A percentile compares a stretch with the other conserved stretches of the same genome.
These are phyloP conservation scores for Drosophila nasuta DNA, from an alignment of 1,140 invertebrate genomes.

Conservation along the genomic window DNA sequence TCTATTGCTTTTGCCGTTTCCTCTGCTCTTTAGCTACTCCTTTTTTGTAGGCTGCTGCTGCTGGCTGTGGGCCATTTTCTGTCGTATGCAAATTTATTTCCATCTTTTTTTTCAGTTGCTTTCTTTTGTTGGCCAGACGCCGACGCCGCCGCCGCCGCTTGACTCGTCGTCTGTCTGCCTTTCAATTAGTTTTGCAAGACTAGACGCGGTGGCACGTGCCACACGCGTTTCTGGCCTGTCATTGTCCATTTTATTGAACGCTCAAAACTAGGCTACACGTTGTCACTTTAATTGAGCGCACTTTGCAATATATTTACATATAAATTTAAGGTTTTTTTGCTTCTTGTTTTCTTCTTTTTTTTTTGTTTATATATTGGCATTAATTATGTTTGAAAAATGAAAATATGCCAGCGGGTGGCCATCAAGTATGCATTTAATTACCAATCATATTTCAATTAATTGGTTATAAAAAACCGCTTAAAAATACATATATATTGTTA, in stretches of 20 bases:
- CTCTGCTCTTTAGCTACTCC: conserved; percentile 15
- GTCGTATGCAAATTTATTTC: conserved; percentile 68
- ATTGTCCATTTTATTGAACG: conserved; percentile 46
- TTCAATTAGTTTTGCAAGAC: conserved; percentile 75
- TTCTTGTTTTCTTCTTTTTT: conserved; percentile 8
- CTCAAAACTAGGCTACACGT: conserved; percentile 35
- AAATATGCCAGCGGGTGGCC: conserved; percentile 62
- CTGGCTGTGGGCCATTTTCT: conserved; percentile 47
- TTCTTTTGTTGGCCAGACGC: conserved; percentile 40
- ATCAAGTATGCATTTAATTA: conserved; percentile 74
- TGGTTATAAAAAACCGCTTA: conserved; percentile 61
- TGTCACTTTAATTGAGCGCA: conserved; percentile 63
- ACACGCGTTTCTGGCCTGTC: conserved; percentile 12
- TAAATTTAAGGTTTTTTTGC: conserved; percentile 16
- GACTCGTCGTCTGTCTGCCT: conserved; percentile 63
- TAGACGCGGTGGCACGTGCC: conserved; percentile 67
- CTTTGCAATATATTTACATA: conserved; percentile 17
- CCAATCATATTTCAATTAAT: conserved; percentile 82
- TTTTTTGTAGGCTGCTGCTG: conserved; percentile 57
- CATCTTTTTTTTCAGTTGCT: conserved; percentile 17
- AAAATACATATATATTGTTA: conserved; percentile 57
- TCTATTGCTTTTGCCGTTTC: conserved; percentile 5
- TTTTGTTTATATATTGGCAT: conserved; percentile 43
- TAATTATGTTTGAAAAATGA: conserved; percentile 63
- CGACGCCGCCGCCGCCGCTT: conserved; percentile 1